Conservation (phyloP, 2,113 vertebrate genomes). For the Henicopernis longicauda region DNA sequence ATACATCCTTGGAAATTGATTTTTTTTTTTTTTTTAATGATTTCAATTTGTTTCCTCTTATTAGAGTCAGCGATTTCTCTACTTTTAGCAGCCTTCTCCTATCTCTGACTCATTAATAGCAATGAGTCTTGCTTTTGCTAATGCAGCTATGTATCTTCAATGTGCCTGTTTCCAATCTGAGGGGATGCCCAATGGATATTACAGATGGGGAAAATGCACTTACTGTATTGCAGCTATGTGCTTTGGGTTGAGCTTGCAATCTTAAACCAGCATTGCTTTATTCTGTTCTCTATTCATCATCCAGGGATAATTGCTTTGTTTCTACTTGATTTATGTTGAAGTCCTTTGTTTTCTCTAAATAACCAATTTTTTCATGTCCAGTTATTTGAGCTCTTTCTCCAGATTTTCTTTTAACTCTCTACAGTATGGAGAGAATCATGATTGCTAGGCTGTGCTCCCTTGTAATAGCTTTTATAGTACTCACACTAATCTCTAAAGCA, state of each 20-base stretch:
- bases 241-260: constrained; percentile 24
- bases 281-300: constrained; percentile 35
- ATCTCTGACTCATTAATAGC: constrained; percentile 53
- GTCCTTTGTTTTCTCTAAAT: constrained; percentile 29
- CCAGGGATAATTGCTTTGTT: constrained; percentile 28
- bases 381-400: constrained; percentile 46
- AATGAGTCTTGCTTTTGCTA: constrained; percentile 68
- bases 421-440: constrained; percentile 63
- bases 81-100: constrained; percentile 82
- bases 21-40: neutral
- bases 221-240: neutral
- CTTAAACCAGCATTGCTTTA: constrained; percentile 37
- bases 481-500: constrained; percentile 27
- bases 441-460: constrained; percentile 68
- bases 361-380: constrained; percentile 8
- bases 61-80: constrained; percentile 30
- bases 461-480: constrained; percentile 43
- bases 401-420: constrained; percentile 54
- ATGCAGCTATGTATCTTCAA: constrained; percentile 3
- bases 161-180: constrained; percentile 10
- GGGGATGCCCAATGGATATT: neutral
- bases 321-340: constrained; percentile 12
- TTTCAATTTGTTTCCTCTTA: neutral
- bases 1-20: constrained; percentile 5
- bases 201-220: neutral